These are phyloP conservation scores for Sialis lutaria DNA, from an alignment of 2,888 invertebrate species.

Conservation along the genomic window DNA sequence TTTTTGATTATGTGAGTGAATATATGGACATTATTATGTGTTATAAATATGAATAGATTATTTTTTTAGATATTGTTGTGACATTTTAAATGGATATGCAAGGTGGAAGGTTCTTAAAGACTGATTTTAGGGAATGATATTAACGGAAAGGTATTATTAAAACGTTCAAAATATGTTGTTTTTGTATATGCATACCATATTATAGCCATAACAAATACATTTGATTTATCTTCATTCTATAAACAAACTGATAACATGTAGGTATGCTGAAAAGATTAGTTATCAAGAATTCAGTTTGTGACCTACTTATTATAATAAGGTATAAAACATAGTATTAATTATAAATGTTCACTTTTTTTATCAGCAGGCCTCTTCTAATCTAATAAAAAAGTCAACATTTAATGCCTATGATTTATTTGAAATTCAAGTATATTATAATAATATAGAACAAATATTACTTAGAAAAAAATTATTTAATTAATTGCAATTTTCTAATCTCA, in stretches of 20 bases:
- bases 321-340: no score
- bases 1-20: background rate
- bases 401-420: no score
- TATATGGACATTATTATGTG: constrained; percentile 1
- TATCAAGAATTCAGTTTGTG: no score
- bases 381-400: no score
- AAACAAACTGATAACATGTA: no score
- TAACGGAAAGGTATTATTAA: background rate
- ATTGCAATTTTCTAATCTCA: background rate
- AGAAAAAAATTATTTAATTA: constrained; percentile 1
- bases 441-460: background rate
- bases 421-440: background rate
- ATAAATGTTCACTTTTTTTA: no score
- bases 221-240: no score
- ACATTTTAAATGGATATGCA: constrained; percentile 6
- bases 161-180: background rate
- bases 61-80: background rate
- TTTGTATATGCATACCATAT: no score
- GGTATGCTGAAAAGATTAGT: no score
- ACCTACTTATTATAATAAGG: no score
- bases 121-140: constrained; percentile 5
- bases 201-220: no score
- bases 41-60: background rate
- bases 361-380: no score
- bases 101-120: constrained; percentile 9